These are phyloP conservation scores for Calameuta filiformis DNA, from an alignment of 2,888 invertebrate species.

Conservation along the genomic window DNA sequence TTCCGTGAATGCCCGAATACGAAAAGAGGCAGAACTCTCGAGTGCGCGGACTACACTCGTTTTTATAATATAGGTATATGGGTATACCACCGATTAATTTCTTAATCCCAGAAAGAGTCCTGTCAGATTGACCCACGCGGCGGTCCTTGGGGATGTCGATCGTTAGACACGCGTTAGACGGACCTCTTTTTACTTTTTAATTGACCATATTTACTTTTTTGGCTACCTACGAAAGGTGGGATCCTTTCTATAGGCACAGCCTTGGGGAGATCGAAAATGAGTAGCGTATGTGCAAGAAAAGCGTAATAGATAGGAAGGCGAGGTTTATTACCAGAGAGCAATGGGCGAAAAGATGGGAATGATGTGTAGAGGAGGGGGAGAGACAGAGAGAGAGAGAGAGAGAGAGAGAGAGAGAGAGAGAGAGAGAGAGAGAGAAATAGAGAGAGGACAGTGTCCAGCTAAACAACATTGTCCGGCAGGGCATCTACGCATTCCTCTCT, in stretches of 20 bases:
- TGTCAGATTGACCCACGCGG: not conserved
- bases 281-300: not conserved
- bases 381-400: not conserved
- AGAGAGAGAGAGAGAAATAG: not conserved
- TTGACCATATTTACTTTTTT: not conserved
- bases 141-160: not conserved
- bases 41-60: not conserved
- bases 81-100: not conserved
- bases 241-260: not conserved
- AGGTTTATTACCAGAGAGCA: not conserved
- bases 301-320: not conserved
- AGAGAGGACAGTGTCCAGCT: not conserved
- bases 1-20: not conserved
- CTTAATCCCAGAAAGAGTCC: not conserved
- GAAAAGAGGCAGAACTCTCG: not conserved
- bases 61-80: not conserved
- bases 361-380: not conserved
- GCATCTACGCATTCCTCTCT: conserved; percentile 64
- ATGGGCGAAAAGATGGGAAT: not conserved
- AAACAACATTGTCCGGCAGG: conserved; percentile 53
- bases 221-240: not conserved
- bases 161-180: not conserved
- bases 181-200: not conserved
- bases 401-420: not conserved
- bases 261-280: not conserved